Conservation (phyloP, 2,888 invertebrate genomes). For the Sphaerophoria taeniata region DNA sequence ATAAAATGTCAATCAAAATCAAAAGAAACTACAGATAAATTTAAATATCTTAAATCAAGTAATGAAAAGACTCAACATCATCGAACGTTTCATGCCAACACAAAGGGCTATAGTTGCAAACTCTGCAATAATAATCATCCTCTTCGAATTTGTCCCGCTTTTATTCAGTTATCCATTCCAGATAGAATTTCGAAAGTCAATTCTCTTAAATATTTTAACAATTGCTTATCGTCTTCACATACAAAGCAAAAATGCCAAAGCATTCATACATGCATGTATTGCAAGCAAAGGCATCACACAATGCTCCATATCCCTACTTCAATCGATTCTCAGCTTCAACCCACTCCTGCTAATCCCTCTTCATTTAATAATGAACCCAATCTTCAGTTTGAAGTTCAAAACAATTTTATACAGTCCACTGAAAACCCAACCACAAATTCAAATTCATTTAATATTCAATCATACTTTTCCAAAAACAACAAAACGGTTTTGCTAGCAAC, state of each 20-base stretch:
- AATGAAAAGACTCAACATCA: background rate
- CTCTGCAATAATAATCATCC: background rate
- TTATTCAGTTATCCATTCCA: background rate
- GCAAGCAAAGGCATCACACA: constrained; percentile 6
- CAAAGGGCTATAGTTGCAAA: background rate
- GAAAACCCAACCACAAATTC: background rate
- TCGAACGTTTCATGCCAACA: background rate
- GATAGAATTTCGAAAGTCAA: background rate
- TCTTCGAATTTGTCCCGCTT: constrained; percentile 1
- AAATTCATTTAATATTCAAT: background rate
- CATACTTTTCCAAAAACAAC: background rate
- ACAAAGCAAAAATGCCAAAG: background rate
- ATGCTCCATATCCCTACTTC: no score
- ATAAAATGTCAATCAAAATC: constrained; percentile 3
- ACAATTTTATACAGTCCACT: background rate
- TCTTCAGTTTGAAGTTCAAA: background rate
- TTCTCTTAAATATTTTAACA: background rate
- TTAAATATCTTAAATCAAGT: background rate
- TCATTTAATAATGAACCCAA: no score
- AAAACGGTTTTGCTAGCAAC: constrained; percentile 12
- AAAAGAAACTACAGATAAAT: background rate
- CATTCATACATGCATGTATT: background rate
- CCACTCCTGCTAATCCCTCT: no score
- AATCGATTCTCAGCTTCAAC: no score
- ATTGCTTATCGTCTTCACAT: constrained; percentile 6